Evolutionary conservation across 2,888 invertebrate species (phyloP), one percentile per base, ranked within the genome.

Genomic region (Marronus borbonicus): DNA sequence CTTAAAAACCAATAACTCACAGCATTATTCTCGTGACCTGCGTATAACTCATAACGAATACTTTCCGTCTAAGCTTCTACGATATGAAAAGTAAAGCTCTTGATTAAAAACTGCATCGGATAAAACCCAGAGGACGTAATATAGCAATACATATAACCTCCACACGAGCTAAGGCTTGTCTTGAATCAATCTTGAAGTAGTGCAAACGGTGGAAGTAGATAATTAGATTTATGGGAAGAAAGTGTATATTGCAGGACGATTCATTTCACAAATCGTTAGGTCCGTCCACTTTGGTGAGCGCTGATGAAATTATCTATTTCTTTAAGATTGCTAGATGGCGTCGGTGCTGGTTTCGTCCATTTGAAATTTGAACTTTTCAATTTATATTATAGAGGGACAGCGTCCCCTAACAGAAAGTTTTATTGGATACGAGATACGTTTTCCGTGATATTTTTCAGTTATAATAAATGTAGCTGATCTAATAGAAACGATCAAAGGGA

Each of bases 221-320:
- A 74, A 60, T 55, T 60, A 44, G 58, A 74, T 74, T 74, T 60
- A 74, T 44, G 72, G 14, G 55, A 49, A 44, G 20, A 39, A 14
- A 74, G 60, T 44, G 62, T 74, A 60, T 60, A 60, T 49, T 10
- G 3, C 39, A 39, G 44, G 24, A 24, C 55, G 44, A 74, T 74
- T 74, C 44, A 60, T 55, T 44, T 36, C 58, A 20, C 31, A 17
- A 8, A 17, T 20, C 17, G 49, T 49, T 68, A 49, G 14, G 14
- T 24, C 39, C 60, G 20, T 74, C 44, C 12, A 72, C 58, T 60
- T 74, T 74, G 60, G 39, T 74, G 60, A n/a, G 12, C 62, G 14
- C 7, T 44, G 60, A 14, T 39, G 24, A 74, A 60, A 74, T 74
- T 55, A 60, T 60, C 14, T 74, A 39, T 74, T 49, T 44, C 58